Evolutionary conservation across 2,797 vertebrate species (phyloP), one percentile per base, ranked within the genome.

Genomic region (Lateolabrax maculatus): DNA sequence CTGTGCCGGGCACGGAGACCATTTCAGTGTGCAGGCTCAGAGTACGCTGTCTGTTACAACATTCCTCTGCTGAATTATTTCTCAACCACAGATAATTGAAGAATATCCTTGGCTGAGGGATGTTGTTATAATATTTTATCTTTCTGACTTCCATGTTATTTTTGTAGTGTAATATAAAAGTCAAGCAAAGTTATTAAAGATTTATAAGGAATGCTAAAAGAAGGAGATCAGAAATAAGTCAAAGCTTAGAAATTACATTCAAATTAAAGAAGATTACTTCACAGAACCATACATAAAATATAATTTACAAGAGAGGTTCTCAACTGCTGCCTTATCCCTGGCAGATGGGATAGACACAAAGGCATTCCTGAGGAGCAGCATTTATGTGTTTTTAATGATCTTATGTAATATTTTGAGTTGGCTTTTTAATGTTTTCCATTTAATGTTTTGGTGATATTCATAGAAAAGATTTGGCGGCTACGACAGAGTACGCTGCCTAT

Each of bases 51-150:
- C 23, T 41, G 19, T 39, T 48, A 15, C 27, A 36, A 29, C 60
- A 64, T 37, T 46, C 49, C 31, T 53, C 62, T 19, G 16, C n/a
- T 25, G 37, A 57, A 62, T 68, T 41, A 62, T 41, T 12, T 16
- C n/a, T 37, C 39, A 0, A 51, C 55, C 39, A 27, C 25, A 39
- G 13, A 23, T 34, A 18, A 27, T 44, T 36, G 39, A 5, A 46
- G n/a, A 48, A 27, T 0, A 52, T 39, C 2, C 25, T 29, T 37
- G 15, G 31, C 16, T 1, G 0, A 29, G 9, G 2, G 36, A 79
- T 21, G 8, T 27, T 0, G 4, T 27, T 11, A 2, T 4, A 48
- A 15, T 31, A 18, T 43, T 58, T 60, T 56, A 13, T 34, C 13
- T 36, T 19, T 11, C 3, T 13, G 6, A 27, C 46, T 41, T 57